Evolutionary conservation across 2,888 invertebrate species (phyloP).

Genomic region (Pycnomerus fuliginosus): DNA sequence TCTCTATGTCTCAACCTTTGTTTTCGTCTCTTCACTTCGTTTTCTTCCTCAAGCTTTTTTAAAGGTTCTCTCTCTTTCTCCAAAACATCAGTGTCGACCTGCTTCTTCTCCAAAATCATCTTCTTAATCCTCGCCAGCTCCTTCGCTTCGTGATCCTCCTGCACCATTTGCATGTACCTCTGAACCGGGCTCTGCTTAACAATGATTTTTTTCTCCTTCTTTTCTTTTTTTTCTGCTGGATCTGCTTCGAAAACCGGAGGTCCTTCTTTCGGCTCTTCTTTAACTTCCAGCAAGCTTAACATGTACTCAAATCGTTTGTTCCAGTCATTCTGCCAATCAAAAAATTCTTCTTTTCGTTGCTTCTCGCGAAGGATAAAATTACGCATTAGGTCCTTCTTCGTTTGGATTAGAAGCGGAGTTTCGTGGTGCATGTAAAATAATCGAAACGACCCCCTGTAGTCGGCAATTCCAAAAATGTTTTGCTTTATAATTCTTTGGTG

Average conservation of each 20-base stretch:
- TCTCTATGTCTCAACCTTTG: constrained; percentile 57
- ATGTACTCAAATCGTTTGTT: constrained; percentile 49
- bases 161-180: constrained; percentile 42
- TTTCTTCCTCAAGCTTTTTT: constrained; percentile 60
- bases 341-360: constrained; percentile 55
- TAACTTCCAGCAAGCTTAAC: constrained; percentile 54
- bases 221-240: constrained; percentile 36
- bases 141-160: constrained; percentile 63
- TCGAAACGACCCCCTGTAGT: constrained; percentile 67
- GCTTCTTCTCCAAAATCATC: constrained; percentile 64
- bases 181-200: constrained; percentile 8
- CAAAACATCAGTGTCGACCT: constrained; percentile 61
- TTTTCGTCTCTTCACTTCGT: constrained; percentile 59
- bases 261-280: constrained; percentile 43
- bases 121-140: constrained; percentile 66
- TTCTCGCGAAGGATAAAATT: constrained; percentile 58
- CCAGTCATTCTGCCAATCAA: constrained; percentile 65
- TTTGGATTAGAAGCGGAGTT: constrained; percentile 42
- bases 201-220: constrained; percentile 24
- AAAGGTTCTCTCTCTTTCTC: constrained; percentile 63
- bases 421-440: constrained; percentile 58
- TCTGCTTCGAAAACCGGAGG: constrained; percentile 44
- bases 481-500: constrained; percentile 50
- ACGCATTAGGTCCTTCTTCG: constrained; percentile 44
- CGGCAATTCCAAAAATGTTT: constrained; percentile 67